Base-by-base conservation (phyloP, 2,888 invertebrate species). In the Lumbricus terrestris region DNA sequence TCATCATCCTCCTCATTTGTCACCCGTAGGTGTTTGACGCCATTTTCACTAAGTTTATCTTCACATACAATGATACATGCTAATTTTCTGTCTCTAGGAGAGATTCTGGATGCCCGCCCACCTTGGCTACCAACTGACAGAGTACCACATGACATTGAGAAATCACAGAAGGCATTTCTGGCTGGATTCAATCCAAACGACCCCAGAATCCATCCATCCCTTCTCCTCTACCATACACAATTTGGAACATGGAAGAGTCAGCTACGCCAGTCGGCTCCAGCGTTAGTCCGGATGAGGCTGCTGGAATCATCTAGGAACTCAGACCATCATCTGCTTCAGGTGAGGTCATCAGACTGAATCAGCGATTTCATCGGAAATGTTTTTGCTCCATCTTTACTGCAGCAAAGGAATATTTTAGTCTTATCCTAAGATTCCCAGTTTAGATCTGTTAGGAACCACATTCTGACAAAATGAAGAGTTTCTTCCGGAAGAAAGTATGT, bases 111-210 rank as follows among this genome's bases (percentile, higher is more conserved):
- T 29, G 82, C 91, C 1, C 91, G 94, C 35, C 94, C 94, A 23
- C 93, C 94, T 16, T 95, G 94, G 94, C 92, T 93, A 69, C 93
- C 93, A 4, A 93, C 94, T 0, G 94, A 94, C 89, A 91, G 92
- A 54, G 92, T 93, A 18, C 94, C 95, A 15, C 93, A 93, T 90
- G 94, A 95, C 91, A 90, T 95, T 13, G 93, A 93, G 40, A 92
- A 92, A 40, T 93, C 94, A 8, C 92, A 92, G 90, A 92, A 93
- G 89, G 94, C 94, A 18, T 91, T 94, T 90, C 88, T 94, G 13
- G 92, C 93, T 35, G 94, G 93, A 35, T 92, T 91, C 69, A 94
- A 94, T 91, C 93, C 94, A 23, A 94, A 94, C 91, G 94, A 94
- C 37, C 94, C 94, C 16, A 92, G 92, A 47, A 90, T 93, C 83